Base-by-base conservation (phyloP, 2,888 invertebrate species). In the Emmelina monodactyla region DNA sequence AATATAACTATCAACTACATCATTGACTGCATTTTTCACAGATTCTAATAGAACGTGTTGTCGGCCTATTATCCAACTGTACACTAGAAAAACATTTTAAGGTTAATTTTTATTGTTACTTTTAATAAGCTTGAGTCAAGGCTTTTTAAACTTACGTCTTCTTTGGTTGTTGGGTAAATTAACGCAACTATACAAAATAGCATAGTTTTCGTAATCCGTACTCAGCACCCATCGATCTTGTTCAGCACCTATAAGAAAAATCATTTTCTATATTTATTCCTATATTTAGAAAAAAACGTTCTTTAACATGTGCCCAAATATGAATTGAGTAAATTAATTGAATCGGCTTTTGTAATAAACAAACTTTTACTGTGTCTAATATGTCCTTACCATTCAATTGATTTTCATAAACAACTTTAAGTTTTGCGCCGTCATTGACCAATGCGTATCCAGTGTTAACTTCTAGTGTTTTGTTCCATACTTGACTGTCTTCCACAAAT, bases 101-200 rank as follows among this genome's bases (percentile, higher is more conserved):
- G 2, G n/a, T 14, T 29, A 11, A 13, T 7, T 6, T 12, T 30
- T 11, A 14, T 12, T 30, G 14, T 11, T 6, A 13, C 13, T 14
- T 14, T 30, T 30, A 31, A 31, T 31, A 16, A 7, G n/a, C 5
- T 3, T 32, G 5, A 32, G 5, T 30, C 12, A 32, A 22, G 6
- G 12, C 2, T 6, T 12, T n/a, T 34, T 2, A 49, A 48, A 34
- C 51, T 57, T 33, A 82, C 65, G 53, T 55, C 69, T 62, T 40
- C 76, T 80, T 30, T 55, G 49, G 32, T 75, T 54, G 15, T 71
- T 53, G 46, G 66, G 58, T 4, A 81, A 52, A 45, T 83, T 71
- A 1, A 55, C 57, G 49, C 87, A 87, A 16, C 84, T 82, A 73
- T 84, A 86, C 1, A 83, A 80, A 1, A 86, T 75, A 1, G 84